Conservation (phyloP, 2,113 vertebrate genomes). For the Anhinga anhinga region DNA sequence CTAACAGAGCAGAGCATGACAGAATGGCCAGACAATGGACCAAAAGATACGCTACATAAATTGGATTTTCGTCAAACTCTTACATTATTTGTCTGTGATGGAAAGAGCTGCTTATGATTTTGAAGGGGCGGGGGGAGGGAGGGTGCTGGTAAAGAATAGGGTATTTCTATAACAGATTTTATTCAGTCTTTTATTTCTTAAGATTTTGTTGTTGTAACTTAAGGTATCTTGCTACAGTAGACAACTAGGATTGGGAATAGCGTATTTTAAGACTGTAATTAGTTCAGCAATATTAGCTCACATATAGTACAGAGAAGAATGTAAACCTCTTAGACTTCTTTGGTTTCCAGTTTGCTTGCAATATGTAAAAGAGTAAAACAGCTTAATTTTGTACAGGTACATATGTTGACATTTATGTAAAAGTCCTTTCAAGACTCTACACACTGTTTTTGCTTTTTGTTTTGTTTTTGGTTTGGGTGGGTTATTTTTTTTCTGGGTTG, state of each 20-base stretch:
- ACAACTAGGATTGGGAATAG: slow-evolving; percentile 83
- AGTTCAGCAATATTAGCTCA: slow-evolving; percentile 77
- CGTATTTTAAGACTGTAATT: slow-evolving; percentile 72
- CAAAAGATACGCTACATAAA: slow-evolving; percentile 94
- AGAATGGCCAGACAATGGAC: slow-evolving; percentile 98
- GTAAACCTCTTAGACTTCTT: slow-evolving; percentile 70
- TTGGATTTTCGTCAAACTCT: slow-evolving; percentile 50
- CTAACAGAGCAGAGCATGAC: slow-evolving; percentile 97
- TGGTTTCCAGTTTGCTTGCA: slow-evolving; percentile 70
- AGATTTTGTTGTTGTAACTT: slow-evolving; percentile 93
- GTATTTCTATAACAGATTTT: slow-evolving; percentile 98
- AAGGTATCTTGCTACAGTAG: slow-evolving; percentile 91
- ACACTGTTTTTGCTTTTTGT: slow-evolving; percentile 51
- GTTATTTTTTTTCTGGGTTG: slow-evolving; percentile 11
- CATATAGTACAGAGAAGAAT: slow-evolving; percentile 72
- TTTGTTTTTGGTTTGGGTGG: neutral
- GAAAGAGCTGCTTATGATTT: slow-evolving; percentile 84
- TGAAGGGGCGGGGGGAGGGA: slow-evolving; percentile 73
- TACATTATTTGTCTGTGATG: slow-evolving; percentile 75
- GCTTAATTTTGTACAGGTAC: slow-evolving; percentile 78
- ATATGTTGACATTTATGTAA: slow-evolving; percentile 72
- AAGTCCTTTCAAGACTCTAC: slow-evolving; percentile 62
- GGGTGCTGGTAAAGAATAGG: slow-evolving; percentile 80
- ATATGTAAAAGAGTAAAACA: slow-evolving; percentile 72
- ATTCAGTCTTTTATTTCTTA: slow-evolving; percentile 93